Conservation (phyloP, 2,888 invertebrate genomes). For the Phania funesta region DNA sequence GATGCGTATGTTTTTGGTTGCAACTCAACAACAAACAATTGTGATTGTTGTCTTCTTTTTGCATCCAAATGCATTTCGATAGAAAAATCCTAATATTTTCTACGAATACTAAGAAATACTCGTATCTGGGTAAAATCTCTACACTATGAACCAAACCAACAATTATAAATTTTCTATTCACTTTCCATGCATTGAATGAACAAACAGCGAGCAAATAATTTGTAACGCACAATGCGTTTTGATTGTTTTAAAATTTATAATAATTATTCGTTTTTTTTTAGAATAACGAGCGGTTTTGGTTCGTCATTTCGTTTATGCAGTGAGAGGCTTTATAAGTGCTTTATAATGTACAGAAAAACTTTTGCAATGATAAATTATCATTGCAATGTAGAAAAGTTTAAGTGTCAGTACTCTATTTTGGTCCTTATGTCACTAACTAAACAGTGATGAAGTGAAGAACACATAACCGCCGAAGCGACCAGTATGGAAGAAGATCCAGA, state of each 20-base stretch:
- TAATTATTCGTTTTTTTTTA: too few relatives aligned
- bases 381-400: too few relatives aligned
- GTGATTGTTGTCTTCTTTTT: conserved; percentile 40
- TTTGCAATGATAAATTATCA: too few relatives aligned
- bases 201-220: conserved; percentile 1
- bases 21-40: conserved; percentile 39
- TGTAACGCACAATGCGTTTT: conserved; percentile 59
- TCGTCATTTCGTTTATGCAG: background rate
- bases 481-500: too few relatives aligned
- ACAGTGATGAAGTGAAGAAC: too few relatives aligned
- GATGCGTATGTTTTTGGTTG: conserved; percentile 47
- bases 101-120: conserved; percentile 4
- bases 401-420: too few relatives aligned
- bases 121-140: background rate
- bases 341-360: too few relatives aligned
- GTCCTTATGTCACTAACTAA: too few relatives aligned
- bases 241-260: conserved; percentile 16
- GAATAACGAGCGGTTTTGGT: too few relatives aligned
- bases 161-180: conserved; percentile 49
- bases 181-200: conserved; percentile 43
- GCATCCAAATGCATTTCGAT: conserved; percentile 32
- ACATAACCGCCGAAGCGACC: too few relatives aligned
- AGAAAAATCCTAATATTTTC: background rate
- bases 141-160: conserved; percentile 45
- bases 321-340: too few relatives aligned